Evolutionary conservation across 2,113 vertebrate species (phyloP), one percentile per base, ranked within the genome.

Genomic region (Colaptes auratus): DNA sequence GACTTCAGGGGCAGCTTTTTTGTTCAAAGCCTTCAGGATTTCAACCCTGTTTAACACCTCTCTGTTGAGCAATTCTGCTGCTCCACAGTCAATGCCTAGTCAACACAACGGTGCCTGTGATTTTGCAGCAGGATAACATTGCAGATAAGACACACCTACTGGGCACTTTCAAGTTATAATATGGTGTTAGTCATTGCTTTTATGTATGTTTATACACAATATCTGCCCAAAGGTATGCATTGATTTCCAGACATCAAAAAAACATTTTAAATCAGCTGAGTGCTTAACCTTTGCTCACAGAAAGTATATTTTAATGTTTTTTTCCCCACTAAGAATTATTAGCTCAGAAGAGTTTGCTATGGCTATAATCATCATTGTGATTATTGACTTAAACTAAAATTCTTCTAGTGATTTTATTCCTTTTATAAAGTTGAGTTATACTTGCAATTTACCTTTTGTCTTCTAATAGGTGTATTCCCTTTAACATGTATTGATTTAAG

Each of bases 111-210:
- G 82, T 86, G 58, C 53, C 65, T 91, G 48, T 88, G 88, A 88
- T 95, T 95, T 95, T 95, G 50, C 58, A 92, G 89, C 53, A 67
- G 79, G 89, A 95, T 95, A 95, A 91, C 91, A 60, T 17, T 92
- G 76, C 78, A 95, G 96, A 97, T 97, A 95, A 97, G 96, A 95
- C 91, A 91, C 95, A 95, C 96, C 95, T 94, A 96, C 79, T 92
- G 94, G 88, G 82, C 69, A 89, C 95, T 97, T 97, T 97, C 89
- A 96, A 94, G 89, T 89, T 96, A 72, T 83, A 92, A 92, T 93
- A 74, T 83, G 82, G 82, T 92, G 53, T 96, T 97, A 95, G 91
- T 95, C 89, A 89, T 64, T 60, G 73, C 87, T 91, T 96, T 95
- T 91, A 96, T 92, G 86, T 93, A 75, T 94, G 87, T 94, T 95